These are phyloP conservation scores for Naso thynnoides DNA, from an alignment of 2,797 vertebrate species.

Conservation along the genomic window DNA sequence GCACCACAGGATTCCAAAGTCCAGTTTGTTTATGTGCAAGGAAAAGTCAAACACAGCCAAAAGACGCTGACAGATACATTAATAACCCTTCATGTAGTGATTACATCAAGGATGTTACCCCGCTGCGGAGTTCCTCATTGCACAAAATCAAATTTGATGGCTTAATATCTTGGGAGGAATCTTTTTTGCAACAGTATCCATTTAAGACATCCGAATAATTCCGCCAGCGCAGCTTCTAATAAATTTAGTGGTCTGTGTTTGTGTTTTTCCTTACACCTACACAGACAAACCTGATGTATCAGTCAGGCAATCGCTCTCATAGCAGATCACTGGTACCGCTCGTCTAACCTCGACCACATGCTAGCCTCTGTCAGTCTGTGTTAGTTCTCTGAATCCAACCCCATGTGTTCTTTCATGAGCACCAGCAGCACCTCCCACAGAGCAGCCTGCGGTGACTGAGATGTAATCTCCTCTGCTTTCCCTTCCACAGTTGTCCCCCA, in stretches of 20 bases:
- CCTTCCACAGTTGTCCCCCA: slow-evolving; percentile 53
- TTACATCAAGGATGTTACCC: slow-evolving; percentile 20
- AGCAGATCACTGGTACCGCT: slow-evolving; percentile 45
- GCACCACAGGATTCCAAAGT: slow-evolving; percentile 5
- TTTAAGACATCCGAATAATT: background rate
- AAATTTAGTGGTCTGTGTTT: slow-evolving; percentile 1
- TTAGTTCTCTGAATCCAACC: slow-evolving; percentile 56
- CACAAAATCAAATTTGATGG: slow-evolving; percentile 30
- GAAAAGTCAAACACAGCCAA: slow-evolving; percentile 2
- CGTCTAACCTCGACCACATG: slow-evolving; percentile 52
- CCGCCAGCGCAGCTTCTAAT: background rate
- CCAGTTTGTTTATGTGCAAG: slow-evolving; percentile 8
- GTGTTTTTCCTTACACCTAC: slow-evolving; percentile 3
- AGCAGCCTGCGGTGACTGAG: slow-evolving; percentile 47
- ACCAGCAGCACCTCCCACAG: slow-evolving; percentile 55
- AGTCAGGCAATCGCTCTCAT: slow-evolving; percentile 8
- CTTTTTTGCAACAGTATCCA: slow-evolving; percentile 1
- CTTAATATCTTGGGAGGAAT: slow-evolving; percentile 11
- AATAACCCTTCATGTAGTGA: slow-evolving; percentile 32
- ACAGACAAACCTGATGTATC: slow-evolving; percentile 16
- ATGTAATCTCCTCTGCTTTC: slow-evolving; percentile 75
- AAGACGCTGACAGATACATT: slow-evolving; percentile 10
- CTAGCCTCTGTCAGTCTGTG: slow-evolving; percentile 52
- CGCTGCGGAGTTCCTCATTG: slow-evolving; percentile 8
- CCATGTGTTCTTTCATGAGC: slow-evolving; percentile 53